phyloP scores from a whole-genome alignment of 2,888 invertebrate species.

The Arge pagana region DNA sequence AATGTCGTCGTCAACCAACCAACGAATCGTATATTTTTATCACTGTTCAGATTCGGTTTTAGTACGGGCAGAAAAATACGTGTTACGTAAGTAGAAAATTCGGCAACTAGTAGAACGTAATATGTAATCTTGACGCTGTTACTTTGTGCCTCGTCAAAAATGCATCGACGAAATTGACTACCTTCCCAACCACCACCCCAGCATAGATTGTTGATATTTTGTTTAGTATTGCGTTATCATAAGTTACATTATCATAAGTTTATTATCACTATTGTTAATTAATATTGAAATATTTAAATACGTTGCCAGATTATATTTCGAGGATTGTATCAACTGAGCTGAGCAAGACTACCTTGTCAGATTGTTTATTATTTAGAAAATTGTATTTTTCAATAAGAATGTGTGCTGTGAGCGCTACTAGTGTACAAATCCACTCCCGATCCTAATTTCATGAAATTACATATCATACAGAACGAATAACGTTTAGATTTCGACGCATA shows the following conservation, averaged over 20 bases:
- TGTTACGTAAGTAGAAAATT: no score
- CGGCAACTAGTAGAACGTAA: no score
- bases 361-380: constrained; percentile 36
- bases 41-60: no score
- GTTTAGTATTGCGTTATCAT: constrained; percentile 13
- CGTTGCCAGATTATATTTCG: constrained; percentile 21
- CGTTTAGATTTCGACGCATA: no score
- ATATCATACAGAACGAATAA: no score
- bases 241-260: constrained; percentile 26
- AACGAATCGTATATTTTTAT: no score
- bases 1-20: no score
- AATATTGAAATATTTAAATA: constrained; percentile 4
- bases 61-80: no score
- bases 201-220: constrained; percentile 28
- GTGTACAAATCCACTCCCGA: constrained; percentile 34
- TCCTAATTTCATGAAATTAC: constrained; percentile 27
- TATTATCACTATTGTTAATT: constrained; percentile 25
- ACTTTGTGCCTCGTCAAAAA: no score
- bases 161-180: background rate
- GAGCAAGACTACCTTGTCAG: constrained; percentile 25
- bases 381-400: constrained; percentile 46
- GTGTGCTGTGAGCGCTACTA: constrained; percentile 42
- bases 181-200: no score
- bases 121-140: no score
- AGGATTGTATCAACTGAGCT: constrained; percentile 19